Base-by-base conservation (phyloP, 2,113 vertebrate species). In the Dryoscopus gambensis region DNA sequence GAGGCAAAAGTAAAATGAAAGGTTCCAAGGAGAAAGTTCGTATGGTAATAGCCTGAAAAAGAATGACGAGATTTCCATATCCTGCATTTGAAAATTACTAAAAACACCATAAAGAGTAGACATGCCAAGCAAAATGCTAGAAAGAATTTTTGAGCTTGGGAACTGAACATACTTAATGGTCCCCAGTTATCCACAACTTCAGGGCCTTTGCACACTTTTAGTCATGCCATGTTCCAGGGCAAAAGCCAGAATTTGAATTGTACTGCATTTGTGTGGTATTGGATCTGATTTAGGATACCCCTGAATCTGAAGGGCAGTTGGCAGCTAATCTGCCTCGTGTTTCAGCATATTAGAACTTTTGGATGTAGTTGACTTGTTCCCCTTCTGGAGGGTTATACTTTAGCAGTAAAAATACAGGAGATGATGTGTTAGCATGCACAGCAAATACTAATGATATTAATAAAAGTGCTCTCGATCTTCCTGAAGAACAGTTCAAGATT, bases 381-480 rank as follows among this genome's bases (percentile, higher is more conserved):
- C 17, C 24, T 84, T 90, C 39, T 81, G 31, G 25, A 81, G 24
- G 15, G 7, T 56, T 91, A 27, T 33, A 20, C 21, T 68, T 70
- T 7, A 84, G 50, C 40, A 76, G 28, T 62, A 35, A 91, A 93
- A 94, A 64, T 64, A 79, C 60, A 82, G 47, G 31, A 87, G 65
- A 17, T 65, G 18, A 35, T 89, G 14, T 57, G 16, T 93, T 91
- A 87, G 42, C 10, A 70, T 85, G 80, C 77, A 35, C 20, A 84
- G 55, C 55, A 93, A 80, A 92, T 92, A 22, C 14, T 92, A 90
- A 90, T 80, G 62, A 47, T 86, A 53, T 83, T 94, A 94, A 62
- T 76, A 24, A 44, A 87, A 89, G 52, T 73, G 39, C 76, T 92
- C 82, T 95, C 74, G 2, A 49, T 60, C 40, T 77, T 79, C 88